Base-by-base conservation (phyloP, 1,140 invertebrate genomes). In the Eumeta japonica region DNA sequence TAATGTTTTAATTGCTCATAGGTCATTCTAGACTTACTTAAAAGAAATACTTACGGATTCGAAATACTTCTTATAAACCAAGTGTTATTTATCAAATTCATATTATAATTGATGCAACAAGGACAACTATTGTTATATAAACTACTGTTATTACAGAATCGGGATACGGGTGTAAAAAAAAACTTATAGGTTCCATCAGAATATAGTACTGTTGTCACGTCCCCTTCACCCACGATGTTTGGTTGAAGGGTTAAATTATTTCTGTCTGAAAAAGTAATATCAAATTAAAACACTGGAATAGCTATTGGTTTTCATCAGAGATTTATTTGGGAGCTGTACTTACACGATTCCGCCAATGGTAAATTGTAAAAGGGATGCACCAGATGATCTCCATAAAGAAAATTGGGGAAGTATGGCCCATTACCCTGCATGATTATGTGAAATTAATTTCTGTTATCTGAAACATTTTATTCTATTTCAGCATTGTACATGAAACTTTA, bases 141-240 rank as follows among this genome's bases (percentile, higher is more conserved):
- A n/a, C n/a, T n/a, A n/a, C n/a, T n/a, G n/a, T n/a, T n/a, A n/a
- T n/a, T n/a, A n/a, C n/a, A n/a, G n/a, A n/a, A n/a, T n/a, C n/a
- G n/a, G n/a, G n/a, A n/a, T 12, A 29, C 35, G 24, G 27, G 27
- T 3, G 27, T 28, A 28, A 28, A 28, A 28, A 11, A 10, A 28
- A 2, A 3, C 18, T 35, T 20, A 35, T 20, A 18, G 18, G 10
- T 35, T n/a, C 67, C 67, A 37, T 70, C 62, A n/a, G 58, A 56
- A 20, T 49, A 37, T 2, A 48, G 41, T 10, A 58, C 10, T 1
- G 60, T 43, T 2, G 43, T 45, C 3, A 70, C 52, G 34, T 66
- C 58, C 11, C 65, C 65, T 47, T 67, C 63, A 2, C 67, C 67
- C 32, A 62, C 48, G 37, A 64, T 41, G 37, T 63, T 48, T 13